Evolutionary conservation across 2,888 invertebrate species (phyloP).

Genomic region (Drosophila longiperda): DNA sequence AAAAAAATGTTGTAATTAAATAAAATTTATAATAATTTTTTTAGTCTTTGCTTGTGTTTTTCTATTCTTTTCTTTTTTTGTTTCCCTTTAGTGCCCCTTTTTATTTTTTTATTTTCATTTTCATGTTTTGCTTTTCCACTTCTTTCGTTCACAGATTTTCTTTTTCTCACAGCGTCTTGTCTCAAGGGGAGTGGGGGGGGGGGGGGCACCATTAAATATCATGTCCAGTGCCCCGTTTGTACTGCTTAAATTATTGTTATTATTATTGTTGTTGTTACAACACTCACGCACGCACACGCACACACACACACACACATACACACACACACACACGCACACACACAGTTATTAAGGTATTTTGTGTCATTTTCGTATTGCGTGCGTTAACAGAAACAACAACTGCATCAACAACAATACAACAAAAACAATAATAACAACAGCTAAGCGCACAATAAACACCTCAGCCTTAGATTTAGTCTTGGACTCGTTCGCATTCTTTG

Average conservation of each 20-base stretch:
- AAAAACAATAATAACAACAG: slow-evolving; percentile 41
- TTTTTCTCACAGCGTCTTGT: slow-evolving; percentile 57
- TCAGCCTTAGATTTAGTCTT: slow-evolving; percentile 35
- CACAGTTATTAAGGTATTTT: slow-evolving; percentile 34
- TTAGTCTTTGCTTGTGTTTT: slow-evolving; percentile 3
- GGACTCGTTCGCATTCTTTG: slow-evolving; percentile 46
- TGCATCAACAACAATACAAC: slow-evolving; percentile 29
- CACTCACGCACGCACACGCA: slow-evolving; percentile 27
- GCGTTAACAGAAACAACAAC: slow-evolving; percentile 33
- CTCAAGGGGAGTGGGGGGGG: slow-evolving; percentile 42
- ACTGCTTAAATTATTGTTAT: slow-evolving; percentile 59
- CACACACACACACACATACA: slow-evolving; percentile 24
- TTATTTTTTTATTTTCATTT: slow-evolving; percentile 21
- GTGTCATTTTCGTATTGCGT: slow-evolving; percentile 65
- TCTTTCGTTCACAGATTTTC: slow-evolving; percentile 17
- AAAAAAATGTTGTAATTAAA: slow-evolving; percentile 66
- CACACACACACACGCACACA: slow-evolving; percentile 10
- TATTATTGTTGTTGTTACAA: slow-evolving; percentile 49
- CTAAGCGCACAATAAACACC: slow-evolving; percentile 62
- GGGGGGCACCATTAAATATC: slow-evolving; percentile 57
- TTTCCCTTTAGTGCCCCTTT: slow-evolving; percentile 17
- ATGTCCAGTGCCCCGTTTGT: slow-evolving; percentile 49
- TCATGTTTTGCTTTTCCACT: slow-evolving; percentile 30
- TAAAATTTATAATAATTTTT: slow-evolving; percentile 77
- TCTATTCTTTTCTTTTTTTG: slow-evolving; percentile 3